These are phyloP conservation scores for Omphaloscelis lunosa DNA, from an alignment of 2,888 invertebrate genomes.

Conservation along the genomic window DNA sequence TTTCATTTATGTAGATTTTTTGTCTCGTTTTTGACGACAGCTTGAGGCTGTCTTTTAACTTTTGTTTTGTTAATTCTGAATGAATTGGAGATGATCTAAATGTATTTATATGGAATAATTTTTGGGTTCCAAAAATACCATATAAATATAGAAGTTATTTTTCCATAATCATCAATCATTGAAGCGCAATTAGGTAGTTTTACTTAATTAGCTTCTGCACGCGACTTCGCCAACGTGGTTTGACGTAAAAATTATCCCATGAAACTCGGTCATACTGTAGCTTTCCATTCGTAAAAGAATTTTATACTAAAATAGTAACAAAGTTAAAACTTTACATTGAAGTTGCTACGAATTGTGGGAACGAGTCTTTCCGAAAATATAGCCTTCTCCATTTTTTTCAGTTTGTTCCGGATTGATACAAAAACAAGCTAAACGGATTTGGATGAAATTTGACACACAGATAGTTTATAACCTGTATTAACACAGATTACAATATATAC, in stretches of 20 bases:
- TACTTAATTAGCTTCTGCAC: background rate
- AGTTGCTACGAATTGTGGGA: too few relatives aligned
- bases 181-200: background rate
- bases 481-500: too few relatives aligned
- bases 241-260: too few relatives aligned
- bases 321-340: too few relatives aligned
- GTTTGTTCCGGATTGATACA: too few relatives aligned
- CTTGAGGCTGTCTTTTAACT: background rate
- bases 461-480: too few relatives aligned
- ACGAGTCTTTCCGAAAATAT: too few relatives aligned
- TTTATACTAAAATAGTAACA: too few relatives aligned
- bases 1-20: constrained; percentile 24
- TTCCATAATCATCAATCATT: background rate
- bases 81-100: background rate
- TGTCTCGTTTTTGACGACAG: background rate
- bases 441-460: too few relatives aligned
- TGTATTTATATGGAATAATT: constrained; percentile 2
- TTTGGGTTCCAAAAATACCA: background rate
- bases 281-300: background rate
- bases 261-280: background rate
- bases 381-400: too few relatives aligned
- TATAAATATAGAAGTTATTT: background rate
- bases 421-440: too few relatives aligned
- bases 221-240: too few relatives aligned
- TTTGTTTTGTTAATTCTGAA: constrained; percentile 15